These are phyloP conservation scores for Jacana jacana DNA, from an alignment of 2,113 vertebrate genomes.

Conservation along the genomic window DNA sequence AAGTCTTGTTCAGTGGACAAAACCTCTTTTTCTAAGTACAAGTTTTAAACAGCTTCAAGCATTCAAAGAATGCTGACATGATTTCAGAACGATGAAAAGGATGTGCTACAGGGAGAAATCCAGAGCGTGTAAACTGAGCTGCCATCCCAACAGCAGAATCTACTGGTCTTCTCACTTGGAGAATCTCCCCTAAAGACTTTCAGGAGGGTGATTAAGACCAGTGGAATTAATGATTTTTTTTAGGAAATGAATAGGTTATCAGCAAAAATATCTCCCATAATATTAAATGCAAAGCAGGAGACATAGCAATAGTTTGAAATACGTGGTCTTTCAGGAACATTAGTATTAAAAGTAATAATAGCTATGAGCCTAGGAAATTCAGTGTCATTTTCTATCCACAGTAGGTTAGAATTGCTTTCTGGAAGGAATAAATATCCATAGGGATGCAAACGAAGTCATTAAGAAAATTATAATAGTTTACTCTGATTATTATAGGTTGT, in stretches of 20 bases:
- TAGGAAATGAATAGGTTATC: not conserved
- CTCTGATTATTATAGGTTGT: not conserved
- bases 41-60: not conserved
- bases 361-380: not conserved
- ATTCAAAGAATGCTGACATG: not conserved
- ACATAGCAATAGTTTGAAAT: not conserved
- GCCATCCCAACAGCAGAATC: not conserved
- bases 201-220: not conserved
- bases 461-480: slow-evolving; percentile 15
- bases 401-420: not conserved
- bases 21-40: not conserved
- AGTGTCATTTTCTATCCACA: not conserved
- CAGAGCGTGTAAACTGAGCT: not conserved
- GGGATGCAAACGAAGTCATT: not conserved
- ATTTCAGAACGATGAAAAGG: not conserved
- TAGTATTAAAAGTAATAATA: not conserved
- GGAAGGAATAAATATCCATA: not conserved
- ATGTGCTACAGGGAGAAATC: not conserved
- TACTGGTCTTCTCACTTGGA: not conserved
- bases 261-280: not conserved
- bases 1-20: not conserved
- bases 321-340: not conserved
- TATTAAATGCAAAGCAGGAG: not conserved
- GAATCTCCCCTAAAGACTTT: not conserved
- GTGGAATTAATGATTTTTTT: not conserved